These are phyloP conservation scores for Caretta caretta DNA, from an alignment of 2,113 vertebrate species.

Conservation along the genomic window DNA sequence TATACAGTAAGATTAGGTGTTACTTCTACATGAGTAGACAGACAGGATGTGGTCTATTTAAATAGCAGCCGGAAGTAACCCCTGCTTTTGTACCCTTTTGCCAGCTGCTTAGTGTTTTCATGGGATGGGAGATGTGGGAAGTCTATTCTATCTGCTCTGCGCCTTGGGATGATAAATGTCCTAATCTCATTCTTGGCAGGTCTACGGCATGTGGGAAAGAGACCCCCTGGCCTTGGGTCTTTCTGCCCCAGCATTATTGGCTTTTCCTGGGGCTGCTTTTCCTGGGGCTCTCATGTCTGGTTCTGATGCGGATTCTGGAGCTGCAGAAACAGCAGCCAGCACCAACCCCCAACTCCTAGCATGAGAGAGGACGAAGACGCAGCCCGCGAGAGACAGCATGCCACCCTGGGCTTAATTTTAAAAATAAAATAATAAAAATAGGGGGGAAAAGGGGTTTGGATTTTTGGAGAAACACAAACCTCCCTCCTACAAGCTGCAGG, in stretches of 20 bases:
- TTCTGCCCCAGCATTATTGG: conserved; percentile 72
- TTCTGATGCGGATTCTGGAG: conserved; percentile 67
- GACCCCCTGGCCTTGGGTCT: conserved; percentile 57
- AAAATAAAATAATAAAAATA: conserved; percentile 56
- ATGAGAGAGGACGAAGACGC: rapidly evolving
- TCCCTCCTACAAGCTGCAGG: not conserved
- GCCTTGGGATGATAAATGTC: rapidly evolving
- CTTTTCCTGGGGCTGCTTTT: conserved; percentile 76
- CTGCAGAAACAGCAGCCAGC: conserved; percentile 51
- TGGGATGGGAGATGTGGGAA: not conserved
- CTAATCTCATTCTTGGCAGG: conserved; percentile 55
- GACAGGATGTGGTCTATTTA: not conserved
- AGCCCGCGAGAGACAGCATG: rapidly evolving
- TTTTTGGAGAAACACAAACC: not conserved
- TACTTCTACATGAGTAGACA: not conserved
- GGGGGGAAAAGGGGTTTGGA: not conserved
- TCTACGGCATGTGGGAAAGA: conserved; percentile 43
- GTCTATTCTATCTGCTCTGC: no score
- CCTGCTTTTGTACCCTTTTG: not conserved
- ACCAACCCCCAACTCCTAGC: conserved; percentile 33
- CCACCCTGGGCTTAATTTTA: rapidly evolving
- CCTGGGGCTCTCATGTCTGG: conserved; percentile 72
- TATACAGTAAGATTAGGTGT: not conserved
- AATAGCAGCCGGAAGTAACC: not conserved
- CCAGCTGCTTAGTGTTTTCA: rapidly evolving